Evolutionary conservation across 2,888 invertebrate genomes (phyloP).

Genomic region (Oxyscelio sp.): DNA sequence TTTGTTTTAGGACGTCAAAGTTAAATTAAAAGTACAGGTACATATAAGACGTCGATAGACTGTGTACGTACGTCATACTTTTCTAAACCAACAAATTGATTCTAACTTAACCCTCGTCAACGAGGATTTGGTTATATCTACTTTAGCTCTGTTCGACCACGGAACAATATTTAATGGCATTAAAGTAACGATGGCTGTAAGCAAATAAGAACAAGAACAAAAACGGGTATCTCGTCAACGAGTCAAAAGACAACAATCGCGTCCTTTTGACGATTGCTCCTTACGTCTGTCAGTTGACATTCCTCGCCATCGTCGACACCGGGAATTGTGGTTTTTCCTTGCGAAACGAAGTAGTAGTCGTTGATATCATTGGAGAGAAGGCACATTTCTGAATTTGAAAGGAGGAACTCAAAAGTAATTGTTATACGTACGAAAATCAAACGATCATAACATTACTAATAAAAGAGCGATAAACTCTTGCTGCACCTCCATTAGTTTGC

Average conservation of each 20-base stretch:
- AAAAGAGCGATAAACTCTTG: conserved; percentile 42
- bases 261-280: too few species aligned
- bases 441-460: conserved; percentile 52
- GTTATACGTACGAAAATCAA: too few species aligned
- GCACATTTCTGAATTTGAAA: conserved; percentile 92
- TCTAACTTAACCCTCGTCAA: conserved; percentile 48
- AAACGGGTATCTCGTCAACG: too few species aligned
- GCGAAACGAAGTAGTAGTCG: conserved; percentile 94
- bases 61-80: conserved; percentile 36
- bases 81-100: conserved; percentile 40
- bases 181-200: conserved; percentile 64
- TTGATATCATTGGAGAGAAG: conserved; percentile 92
- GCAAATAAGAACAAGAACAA: too few species aligned
- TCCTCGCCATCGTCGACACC: conserved; percentile 95
- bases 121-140: conserved; percentile 60
- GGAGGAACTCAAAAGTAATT: too few species aligned
- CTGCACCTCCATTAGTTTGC: conserved; percentile 52
- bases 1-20: conserved; percentile 13
- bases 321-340: conserved; percentile 94
- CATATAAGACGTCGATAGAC: too few species aligned
- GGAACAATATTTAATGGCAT: conserved; percentile 53
- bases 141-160: conserved; percentile 34
- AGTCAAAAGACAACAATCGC: too few species aligned
- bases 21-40: conserved; percentile 29
- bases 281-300: too few species aligned